Evolutionary conservation across 2,888 invertebrate species (phyloP), one percentile per base, ranked within the genome.

Genomic region (Poecilus cupreus): DNA sequence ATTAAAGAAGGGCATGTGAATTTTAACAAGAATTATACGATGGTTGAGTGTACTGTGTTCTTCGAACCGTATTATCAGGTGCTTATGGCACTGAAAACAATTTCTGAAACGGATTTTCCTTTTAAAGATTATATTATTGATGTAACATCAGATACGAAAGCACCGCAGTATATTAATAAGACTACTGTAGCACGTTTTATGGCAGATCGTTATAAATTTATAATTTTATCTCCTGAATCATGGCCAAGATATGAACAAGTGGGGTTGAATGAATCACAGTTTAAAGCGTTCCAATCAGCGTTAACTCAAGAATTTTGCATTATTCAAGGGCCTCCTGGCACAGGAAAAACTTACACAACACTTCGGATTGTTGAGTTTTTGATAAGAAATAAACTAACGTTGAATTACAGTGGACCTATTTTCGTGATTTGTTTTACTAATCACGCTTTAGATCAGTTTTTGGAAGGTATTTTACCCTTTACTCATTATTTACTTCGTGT

Each of bases 361-460:
- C 89, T 94, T 37, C 93, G 94, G 90, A 92, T 96, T 11, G 92
- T 94, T 1, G 90, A 92, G 68, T 91, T 92, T 0, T 86, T 96
- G 32, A 87, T 95, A 0, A 89, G 90, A 82, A 95, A 94, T 87
- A 83, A 84, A 32, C 51, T 83, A 0, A 22, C 83, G 1, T 89
- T 89, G 89, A 37, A 57, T 10, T 37, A 70, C 22, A 6, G 13
- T 43, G 89, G 89, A 2, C 94, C 95, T 0, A 94, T 96, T 87
- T 89, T 96, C 6, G 90, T 97, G 0, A 93, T 97, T 20, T 95
- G 96, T 85, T 96, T 93, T 87, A 96, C 96, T 5, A 97, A 97
- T 89, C 96, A 96, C 87, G 96, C 96, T 3, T 89, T 97, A 57
- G 97, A 97, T 89, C 96, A 96, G 87, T 96, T 97, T 87, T 88